Base-by-base conservation (phyloP, 2,888 invertebrate genomes). In the Beris chalybata region DNA sequence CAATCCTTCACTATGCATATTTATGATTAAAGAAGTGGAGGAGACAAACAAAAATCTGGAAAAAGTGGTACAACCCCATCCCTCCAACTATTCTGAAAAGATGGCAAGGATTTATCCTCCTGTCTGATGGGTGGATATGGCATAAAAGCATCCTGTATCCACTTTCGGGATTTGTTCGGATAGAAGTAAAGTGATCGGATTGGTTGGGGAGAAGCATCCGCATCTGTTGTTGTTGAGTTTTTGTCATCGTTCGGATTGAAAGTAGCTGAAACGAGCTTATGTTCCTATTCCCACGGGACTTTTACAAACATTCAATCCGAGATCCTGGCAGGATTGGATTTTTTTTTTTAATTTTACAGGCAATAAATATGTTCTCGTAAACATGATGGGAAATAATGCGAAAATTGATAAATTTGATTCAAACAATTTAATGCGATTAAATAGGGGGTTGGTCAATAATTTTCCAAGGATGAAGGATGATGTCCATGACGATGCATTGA, bases 281-380 rank as follows among this genome's bases (percentile, higher is more conserved):
- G 64, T 45, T 45, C 29, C 44, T 6, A 13, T 64, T 64, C 64
- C 54, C 64, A 64, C 64, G 64, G 13, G 54, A 54, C 43, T 54
- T 53, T 44, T 4, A 11, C 38, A 9, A 48, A 48, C 48, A 48
- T 48, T 48, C 48, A 48, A 15, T 48, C 15, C 48, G 15, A n/a
- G n/a, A 48, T 48, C 48, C 15, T 5, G 15, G 12, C 48, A 15
- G 11, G 12, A 48, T 11, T 13, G 13, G 48, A 11, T 48, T 48
- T 48, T 48, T 13, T 47, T 15, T n/a, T 44, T 12, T n/a, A 44
- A 44, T 12, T 12, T n/a, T 44, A 44, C 44, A 44, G 22, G 22
- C 22, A 22, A 22, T 22, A 22, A 22, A 22, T 22, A 22, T 22
- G 3, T 22, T 22, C 22, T 22, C 22, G 22, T 22, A 22, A 22